These are phyloP conservation scores for Leucopsar rothschildi DNA, from an alignment of 2,113 vertebrate species.

Conservation along the genomic window DNA sequence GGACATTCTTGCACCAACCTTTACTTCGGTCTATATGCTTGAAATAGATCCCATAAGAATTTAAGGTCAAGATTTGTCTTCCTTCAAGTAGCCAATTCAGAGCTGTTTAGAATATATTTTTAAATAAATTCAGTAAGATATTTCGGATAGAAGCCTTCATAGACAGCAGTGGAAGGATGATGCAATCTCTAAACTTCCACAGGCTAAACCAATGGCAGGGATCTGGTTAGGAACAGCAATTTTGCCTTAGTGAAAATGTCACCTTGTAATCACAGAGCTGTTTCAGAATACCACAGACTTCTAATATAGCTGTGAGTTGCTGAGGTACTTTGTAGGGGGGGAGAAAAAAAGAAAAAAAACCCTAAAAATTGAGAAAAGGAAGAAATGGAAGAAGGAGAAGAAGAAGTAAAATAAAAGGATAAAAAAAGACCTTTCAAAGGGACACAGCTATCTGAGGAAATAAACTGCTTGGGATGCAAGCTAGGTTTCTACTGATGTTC, in stretches of 20 bases:
- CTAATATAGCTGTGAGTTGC: neutral
- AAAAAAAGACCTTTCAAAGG: neutral
- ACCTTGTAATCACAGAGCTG: neutral
- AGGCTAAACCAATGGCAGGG: neutral
- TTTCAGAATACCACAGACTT: neutral
- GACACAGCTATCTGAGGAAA: neutral
- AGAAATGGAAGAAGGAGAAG: neutral
- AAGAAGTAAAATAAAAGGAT: too few relatives aligned
- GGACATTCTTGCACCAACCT: neutral
- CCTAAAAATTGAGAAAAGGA: neutral
- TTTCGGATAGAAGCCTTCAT: neutral
- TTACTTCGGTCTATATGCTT: neutral
- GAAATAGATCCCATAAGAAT: neutral
- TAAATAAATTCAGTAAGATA: neutral
- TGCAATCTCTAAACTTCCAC: neutral
- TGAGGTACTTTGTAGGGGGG: neutral
- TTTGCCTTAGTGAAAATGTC: neutral
- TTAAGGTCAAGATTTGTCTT: neutral
- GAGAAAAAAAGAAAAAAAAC: fast-evolving
- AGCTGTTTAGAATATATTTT: neutral
- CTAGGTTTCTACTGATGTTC: neutral
- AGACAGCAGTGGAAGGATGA: neutral
- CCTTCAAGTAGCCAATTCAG: neutral
- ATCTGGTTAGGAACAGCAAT: neutral
- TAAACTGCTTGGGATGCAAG: neutral